These are phyloP conservation scores for Hemicrepidius hirtus DNA, from an alignment of 2,888 invertebrate species.

Conservation along the genomic window DNA sequence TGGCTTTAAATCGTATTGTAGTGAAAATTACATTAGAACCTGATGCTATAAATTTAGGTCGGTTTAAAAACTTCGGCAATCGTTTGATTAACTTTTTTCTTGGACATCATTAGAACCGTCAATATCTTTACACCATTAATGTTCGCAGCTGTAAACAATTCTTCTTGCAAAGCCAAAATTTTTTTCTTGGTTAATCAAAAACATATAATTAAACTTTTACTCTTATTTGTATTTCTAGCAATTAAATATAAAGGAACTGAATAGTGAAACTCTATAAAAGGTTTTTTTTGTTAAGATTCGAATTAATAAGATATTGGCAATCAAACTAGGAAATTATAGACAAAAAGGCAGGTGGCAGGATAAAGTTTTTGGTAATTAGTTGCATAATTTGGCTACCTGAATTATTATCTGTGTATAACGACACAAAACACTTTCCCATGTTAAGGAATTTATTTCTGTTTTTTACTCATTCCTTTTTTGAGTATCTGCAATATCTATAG, in stretches of 20 bases:
- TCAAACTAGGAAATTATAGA: neutral
- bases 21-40: constrained; percentile 38
- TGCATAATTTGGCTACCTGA: too few relatives aligned
- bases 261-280: neutral
- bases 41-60: constrained; percentile 16
- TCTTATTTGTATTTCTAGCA: constrained; percentile 1
- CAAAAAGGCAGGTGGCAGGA: neutral
- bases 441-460: too few relatives aligned
- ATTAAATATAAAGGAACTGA: neutral
- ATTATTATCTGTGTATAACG: too few relatives aligned
- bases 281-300: neutral
- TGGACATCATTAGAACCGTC: constrained; percentile 14
- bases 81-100: constrained; percentile 17
- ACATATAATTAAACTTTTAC: constrained; percentile 10
- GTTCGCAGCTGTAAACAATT: constrained; percentile 29
- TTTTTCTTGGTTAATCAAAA: constrained; percentile 10
- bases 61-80: constrained; percentile 19
- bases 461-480: too few relatives aligned
- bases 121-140: constrained; percentile 14
- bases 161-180: constrained; percentile 8
- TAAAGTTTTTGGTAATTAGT: neutral
- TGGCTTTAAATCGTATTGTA: constrained; percentile 36
- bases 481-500: too few relatives aligned
- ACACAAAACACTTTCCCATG: too few relatives aligned
- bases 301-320: neutral